Conservation (phyloP, 2,797 vertebrate species). For the Crenuchus spilurus region DNA sequence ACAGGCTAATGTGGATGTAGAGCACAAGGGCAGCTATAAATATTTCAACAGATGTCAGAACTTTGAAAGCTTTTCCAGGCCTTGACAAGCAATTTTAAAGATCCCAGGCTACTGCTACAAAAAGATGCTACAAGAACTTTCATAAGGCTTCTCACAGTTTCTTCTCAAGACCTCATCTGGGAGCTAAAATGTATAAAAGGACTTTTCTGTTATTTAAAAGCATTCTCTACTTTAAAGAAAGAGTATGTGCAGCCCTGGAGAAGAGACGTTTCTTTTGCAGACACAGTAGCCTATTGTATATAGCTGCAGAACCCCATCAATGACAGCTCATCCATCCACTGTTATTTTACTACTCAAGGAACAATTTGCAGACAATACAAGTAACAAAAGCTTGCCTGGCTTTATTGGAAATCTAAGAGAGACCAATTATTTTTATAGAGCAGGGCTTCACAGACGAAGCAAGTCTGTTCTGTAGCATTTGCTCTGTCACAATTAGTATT, state of each 20-base stretch:
- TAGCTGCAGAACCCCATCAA: not conserved
- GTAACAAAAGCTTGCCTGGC: not conserved
- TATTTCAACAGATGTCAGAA: conserved; percentile 44
- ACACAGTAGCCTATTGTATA: not conserved
- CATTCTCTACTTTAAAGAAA: not conserved
- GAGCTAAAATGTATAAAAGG: not conserved
- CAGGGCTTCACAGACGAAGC: not conserved
- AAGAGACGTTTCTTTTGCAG: not conserved
- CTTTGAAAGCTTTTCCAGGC: conserved; percentile 36
- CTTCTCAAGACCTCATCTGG: not conserved
- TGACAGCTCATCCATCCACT: not conserved
- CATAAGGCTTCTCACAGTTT: not conserved
- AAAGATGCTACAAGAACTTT: not conserved
- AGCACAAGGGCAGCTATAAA: conserved; percentile 44
- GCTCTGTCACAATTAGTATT: no score
- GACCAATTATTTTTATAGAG: not conserved
- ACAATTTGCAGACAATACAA: conserved; percentile 10
- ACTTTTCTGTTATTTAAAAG: not conserved
- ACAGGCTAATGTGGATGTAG: conserved; percentile 23
- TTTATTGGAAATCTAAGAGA: not conserved
- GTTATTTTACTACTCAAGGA: not conserved
- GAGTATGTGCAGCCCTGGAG: not conserved
- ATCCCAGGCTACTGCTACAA: not conserved
- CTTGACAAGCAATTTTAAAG: conserved; percentile 25
- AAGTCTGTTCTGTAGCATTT: not conserved